Base-by-base conservation (phyloP, 2,797 vertebrate genomes). In the Coccyzus lansbergi region DNA sequence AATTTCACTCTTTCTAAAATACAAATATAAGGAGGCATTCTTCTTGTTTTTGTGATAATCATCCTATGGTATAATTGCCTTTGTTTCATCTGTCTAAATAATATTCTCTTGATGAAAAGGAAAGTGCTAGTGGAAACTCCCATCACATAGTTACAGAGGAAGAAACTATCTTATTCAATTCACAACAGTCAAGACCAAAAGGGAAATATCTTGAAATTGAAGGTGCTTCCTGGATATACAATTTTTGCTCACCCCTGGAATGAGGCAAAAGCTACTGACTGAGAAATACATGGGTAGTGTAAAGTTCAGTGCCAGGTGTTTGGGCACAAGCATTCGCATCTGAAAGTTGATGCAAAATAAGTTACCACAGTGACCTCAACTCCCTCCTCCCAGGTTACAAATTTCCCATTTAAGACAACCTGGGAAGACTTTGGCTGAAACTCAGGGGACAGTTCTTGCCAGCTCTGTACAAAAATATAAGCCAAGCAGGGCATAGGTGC, bases 1-100 rank as follows among this genome's bases (percentile, higher is more conserved):
- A 77, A 79, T 70, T 55, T 82, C 59, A 44, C 8, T 48, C 64
- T 76, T 88, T 62, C 38, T 72, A 79, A 92, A 76, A 88, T 33
- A 33, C 63, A 89, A 93, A 84, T 84, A 65, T 20, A 81, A 88
- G 40, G 13, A 79, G 33, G 38, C 3, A 1, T 77, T 44, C 7
- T 79, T 62, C 84, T 52, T 33, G n/a, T 78, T n/a, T 87, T 82
- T 69, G 51, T 8, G 7, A 19, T 76, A 87, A 89, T 56, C 70
- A 62, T 42, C 6, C 33, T 40, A n/a, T 51, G 67, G 59, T 70
- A 79, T 55, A 89, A 21, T 63, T 74, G 46, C 70, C 38, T 77
- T 72, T 36, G 31, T 94, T 90, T 74, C 24, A 28, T 15, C 38
- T 85, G 59, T 76, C 86, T 82, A 82, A 86, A 83, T 65, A 72